Evolutionary conservation across 2,797 vertebrate genomes (phyloP).

Genomic region (Mormyrops boulengeri): DNA sequence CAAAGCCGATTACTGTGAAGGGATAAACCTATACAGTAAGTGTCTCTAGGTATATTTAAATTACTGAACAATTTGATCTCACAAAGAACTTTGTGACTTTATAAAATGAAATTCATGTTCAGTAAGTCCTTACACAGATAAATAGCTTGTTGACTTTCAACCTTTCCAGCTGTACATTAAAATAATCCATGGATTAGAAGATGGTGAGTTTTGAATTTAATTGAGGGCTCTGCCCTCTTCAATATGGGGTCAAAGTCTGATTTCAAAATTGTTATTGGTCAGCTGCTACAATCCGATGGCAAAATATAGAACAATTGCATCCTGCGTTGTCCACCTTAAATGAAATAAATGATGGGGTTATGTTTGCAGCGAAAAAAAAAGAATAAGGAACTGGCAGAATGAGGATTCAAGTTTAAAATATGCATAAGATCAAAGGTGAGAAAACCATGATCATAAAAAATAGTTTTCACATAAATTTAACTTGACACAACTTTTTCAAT

Average conservation of each 20-base stretch:
- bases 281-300: background rate
- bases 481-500: background rate
- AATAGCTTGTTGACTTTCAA: slow-evolving; percentile 1
- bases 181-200: background rate
- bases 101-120: background rate
- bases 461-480: background rate
- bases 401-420: background rate
- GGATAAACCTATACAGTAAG: background rate
- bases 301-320: background rate
- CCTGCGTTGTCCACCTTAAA: background rate
- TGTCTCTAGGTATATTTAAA: background rate
- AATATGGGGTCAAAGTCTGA: background rate
- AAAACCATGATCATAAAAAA: background rate
- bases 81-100: background rate
- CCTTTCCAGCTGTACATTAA: background rate
- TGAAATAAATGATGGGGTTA: background rate
- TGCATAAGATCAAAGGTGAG: background rate
- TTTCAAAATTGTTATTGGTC: background rate
- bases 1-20: background rate
- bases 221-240: background rate
- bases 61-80: background rate
- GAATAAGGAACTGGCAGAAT: background rate
- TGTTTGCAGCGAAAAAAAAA: background rate
- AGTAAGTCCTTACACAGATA: background rate
- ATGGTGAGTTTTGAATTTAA: slow-evolving; percentile 7